Base-by-base conservation (phyloP, 2,113 vertebrate genomes). In the Myotis yumanensis region DNA sequence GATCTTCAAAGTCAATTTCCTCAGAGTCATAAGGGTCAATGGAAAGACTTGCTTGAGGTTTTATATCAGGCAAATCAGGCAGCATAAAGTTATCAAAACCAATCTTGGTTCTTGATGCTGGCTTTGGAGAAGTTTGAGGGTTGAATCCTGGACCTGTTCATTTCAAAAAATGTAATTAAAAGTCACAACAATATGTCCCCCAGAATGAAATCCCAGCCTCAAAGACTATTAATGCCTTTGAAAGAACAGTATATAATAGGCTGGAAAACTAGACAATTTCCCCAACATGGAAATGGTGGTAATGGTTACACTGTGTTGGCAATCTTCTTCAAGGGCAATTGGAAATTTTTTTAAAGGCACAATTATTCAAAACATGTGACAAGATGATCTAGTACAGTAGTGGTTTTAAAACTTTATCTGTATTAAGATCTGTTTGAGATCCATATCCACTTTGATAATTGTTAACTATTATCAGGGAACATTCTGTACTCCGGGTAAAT, bases 121-220 rank as follows among this genome's bases (percentile, higher is more conserved):
- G 54, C 18, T 88, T 59, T 77, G 69, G 51, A 92, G 82, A 83
- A 66, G 81, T 83, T 52, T 90, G 35, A 32, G 17, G 43, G 12
- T 35, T 93, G 73, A 64, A 48, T 72, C 59, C 88, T 35, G 25
- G 35, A 59, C 57, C 88, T 93, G 32, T 62, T 86, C 9, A 66
- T 96, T 89, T 89, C 22, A 86, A 86, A 37, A 54, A 80, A 86
- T 59, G 18, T 71, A 85, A 93, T 66, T 81, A 64, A 81, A 89
- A 86, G 23, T 79, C 25, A 88, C 11, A 76, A 37, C 4, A 90
- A 91, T 25, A 23, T 37, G 46, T 28, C 43, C 35, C 77, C 43
- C 66, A 93, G 66, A 94, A 91, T 87, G 64, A 89, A 95, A 86
- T 11, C 48, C 35, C 69, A 89, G 48, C 51, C 64, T 83, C 20